Evolutionary conservation across 2,888 invertebrate species (phyloP).

Genomic region (Nephrocerus scutellatus): DNA sequence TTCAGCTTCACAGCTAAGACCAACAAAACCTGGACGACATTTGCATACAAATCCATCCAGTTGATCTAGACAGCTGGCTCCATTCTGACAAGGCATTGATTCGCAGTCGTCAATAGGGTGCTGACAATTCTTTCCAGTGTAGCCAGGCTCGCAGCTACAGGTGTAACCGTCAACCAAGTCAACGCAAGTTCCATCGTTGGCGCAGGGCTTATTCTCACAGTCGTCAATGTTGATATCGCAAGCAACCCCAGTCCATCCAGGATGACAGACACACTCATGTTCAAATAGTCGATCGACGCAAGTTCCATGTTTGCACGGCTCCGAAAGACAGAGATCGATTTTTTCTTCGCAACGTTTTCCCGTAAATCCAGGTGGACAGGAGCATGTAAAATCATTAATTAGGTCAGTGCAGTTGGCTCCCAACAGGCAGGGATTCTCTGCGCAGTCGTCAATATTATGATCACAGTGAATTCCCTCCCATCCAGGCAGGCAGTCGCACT

Average conservation of each 20-base stretch:
- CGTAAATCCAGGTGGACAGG: constrained; percentile 89
- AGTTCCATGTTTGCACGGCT: constrained; percentile 88
- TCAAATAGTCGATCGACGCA: constrained; percentile 85
- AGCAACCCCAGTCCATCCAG: constrained; percentile 80
- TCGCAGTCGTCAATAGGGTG: constrained; percentile 89
- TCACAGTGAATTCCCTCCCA: constrained; percentile 97
- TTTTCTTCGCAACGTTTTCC: constrained; percentile 95
- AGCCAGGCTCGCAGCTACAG: constrained; percentile 90
- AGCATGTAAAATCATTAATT: constrained; percentile 87
- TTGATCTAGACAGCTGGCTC: constrained; percentile 79
- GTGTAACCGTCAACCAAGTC: constrained; percentile 77
- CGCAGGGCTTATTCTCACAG: constrained; percentile 81
- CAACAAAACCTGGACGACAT: constrained; percentile 87
- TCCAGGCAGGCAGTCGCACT: constrained; percentile 92
- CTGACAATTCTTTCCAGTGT: constrained; percentile 87
- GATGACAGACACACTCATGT: constrained; percentile 83
- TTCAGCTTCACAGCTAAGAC: constrained; percentile 88
- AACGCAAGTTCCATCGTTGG: constrained; percentile 85
- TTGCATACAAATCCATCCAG: constrained; percentile 86
- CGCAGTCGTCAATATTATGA: constrained; percentile 87
- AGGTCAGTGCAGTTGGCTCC: constrained; percentile 90
- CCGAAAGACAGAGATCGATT: constrained; percentile 81
- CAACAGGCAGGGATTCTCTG: constrained; percentile 83
- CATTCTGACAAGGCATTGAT: constrained; percentile 84
- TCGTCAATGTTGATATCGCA: constrained; percentile 91